Conservation (phyloP, 2,888 invertebrate species). For the Conus canariensis region DNA sequence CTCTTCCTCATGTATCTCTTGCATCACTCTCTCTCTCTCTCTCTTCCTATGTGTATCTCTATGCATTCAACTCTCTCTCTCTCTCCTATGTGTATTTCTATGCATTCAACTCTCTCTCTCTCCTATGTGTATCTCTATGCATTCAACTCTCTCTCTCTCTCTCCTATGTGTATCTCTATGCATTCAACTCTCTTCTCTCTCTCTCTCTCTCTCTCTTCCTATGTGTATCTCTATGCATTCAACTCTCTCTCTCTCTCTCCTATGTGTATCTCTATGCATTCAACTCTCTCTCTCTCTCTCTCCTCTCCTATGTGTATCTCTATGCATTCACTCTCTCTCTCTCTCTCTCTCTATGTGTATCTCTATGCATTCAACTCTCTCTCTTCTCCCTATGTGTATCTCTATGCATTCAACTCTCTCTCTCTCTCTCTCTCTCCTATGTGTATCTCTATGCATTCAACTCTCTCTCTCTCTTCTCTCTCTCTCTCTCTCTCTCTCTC, state of each 20-base stretch:
- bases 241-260: background rate
- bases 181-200: background rate
- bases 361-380: background rate
- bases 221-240: background rate
- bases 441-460: background rate
- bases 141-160: too few species aligned
- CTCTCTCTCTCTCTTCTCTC: background rate
- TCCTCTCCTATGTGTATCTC: background rate
- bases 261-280: too few species aligned
- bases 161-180: background rate
- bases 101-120: background rate
- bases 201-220: background rate
- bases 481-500: background rate
- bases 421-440: background rate
- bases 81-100: background rate
- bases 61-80: background rate
- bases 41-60: background rate
- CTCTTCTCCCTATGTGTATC: too few species aligned
- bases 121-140: too few species aligned
- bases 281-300: background rate
- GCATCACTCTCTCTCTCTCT: background rate
- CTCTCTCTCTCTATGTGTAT: background rate
- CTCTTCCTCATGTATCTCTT: too few species aligned
- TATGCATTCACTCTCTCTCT: background rate
- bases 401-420: too few species aligned